phyloP scores from a whole-genome alignment of 2,113 vertebrate genomes.

The Poeciliopsis occidentalis region DNA sequence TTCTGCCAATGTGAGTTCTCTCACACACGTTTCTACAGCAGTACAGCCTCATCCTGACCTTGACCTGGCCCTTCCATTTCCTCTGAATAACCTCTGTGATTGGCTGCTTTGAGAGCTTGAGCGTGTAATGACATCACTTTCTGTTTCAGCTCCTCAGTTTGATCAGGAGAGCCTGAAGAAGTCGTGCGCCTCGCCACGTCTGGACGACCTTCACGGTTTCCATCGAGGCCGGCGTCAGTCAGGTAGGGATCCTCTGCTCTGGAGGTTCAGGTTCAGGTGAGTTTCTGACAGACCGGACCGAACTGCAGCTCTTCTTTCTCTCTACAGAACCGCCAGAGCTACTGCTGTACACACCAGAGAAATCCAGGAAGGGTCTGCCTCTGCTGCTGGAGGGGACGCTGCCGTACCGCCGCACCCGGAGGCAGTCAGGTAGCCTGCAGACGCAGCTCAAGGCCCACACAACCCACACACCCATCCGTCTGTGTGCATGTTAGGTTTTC shows the following conservation, averaged over 20 bases:
- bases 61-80: neutral
- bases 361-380: conserved; percentile 77
- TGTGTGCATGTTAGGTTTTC: too few species aligned
- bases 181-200: conserved; percentile 70
- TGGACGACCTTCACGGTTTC: conserved; percentile 78
- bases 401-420: conserved; percentile 75
- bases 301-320: neutral
- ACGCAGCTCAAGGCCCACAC: conserved; percentile 7
- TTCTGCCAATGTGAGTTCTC: conserved; percentile 84
- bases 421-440: conserved; percentile 82
- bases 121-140: conserved; percentile 22
- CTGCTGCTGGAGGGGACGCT: conserved; percentile 76
- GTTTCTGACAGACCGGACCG: neutral
- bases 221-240: conserved; percentile 84
- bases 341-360: conserved; percentile 80
- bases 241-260: conserved; percentile 73
- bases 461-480: neutral
- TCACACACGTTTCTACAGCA: neutral
- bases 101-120: neutral
- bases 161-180: conserved; percentile 77
- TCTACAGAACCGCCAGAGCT: conserved; percentile 81
- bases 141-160: conserved; percentile 79
- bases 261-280: neutral
- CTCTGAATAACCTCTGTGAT: neutral
- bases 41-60: neutral